phyloP scores from a whole-genome alignment of 1,140 invertebrate genomes.

The Drosophila chauvacae region DNA sequence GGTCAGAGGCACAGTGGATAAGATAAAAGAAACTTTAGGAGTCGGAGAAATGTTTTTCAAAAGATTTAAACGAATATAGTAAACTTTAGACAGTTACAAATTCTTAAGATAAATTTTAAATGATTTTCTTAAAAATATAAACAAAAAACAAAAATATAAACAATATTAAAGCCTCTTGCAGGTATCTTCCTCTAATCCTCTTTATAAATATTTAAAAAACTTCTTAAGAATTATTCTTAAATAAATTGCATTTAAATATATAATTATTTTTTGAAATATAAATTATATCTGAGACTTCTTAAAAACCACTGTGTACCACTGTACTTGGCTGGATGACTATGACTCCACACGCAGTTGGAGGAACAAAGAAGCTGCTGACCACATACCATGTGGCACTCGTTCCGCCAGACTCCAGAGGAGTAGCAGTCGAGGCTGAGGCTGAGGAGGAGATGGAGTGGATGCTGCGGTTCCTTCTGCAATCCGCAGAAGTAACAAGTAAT shows the following conservation, averaged over 20 bases:
- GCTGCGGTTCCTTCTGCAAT: conserved; percentile 44
- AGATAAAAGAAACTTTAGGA: not conserved
- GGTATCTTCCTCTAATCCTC: too few relatives aligned
- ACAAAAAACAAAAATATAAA: too few relatives aligned
- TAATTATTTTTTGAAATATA: not conserved
- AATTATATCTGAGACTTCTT: not conserved
- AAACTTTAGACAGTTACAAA: not conserved
- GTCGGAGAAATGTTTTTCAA: too few relatives aligned
- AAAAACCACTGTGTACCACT: conserved; percentile 20
- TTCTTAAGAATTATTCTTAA: accelerated
- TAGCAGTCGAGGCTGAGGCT: not conserved
- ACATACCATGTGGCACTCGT: conserved; percentile 58
- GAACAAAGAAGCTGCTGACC: conserved; percentile 79
- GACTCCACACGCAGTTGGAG: conserved; percentile 54
- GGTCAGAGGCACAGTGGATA: conserved; percentile 40
- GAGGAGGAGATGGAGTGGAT: conserved; percentile 16
- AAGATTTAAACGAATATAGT: not conserved
- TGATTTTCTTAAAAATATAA: not conserved
- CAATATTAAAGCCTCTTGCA: not conserved
- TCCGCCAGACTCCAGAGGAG: not conserved
- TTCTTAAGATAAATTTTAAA: not conserved
- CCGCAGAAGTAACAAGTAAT: conserved; percentile 54
- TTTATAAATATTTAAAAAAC: not conserved
- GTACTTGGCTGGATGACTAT: conserved; percentile 6
- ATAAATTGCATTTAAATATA: not conserved